phyloP scores from a whole-genome alignment of 2,888 invertebrate species.

The Troilus luridus region DNA sequence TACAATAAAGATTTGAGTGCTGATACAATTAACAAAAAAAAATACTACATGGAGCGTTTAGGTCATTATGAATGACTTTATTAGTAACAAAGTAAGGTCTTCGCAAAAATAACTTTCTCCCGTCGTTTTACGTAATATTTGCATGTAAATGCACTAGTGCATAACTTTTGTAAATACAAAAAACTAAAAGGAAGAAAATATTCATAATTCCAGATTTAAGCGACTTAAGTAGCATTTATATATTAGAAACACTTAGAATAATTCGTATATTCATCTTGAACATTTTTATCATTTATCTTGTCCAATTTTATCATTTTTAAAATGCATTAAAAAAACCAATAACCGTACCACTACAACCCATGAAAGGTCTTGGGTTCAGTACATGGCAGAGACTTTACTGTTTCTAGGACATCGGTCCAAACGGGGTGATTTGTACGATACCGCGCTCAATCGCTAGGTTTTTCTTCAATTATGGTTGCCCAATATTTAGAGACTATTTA shows the following conservation, averaged over 20 bases:
- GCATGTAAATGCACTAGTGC: slow-evolving; percentile 3
- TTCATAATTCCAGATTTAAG: neutral
- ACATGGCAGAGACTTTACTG: too few relatives aligned
- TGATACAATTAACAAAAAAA: neutral
- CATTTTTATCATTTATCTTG: neutral
- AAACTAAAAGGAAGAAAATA: neutral
- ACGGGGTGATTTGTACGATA: too few relatives aligned
- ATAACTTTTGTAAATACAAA: neutral
- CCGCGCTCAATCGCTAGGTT: too few relatives aligned
- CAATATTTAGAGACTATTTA: too few relatives aligned
- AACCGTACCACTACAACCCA: too few relatives aligned
- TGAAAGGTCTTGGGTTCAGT: too few relatives aligned
- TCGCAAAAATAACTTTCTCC: slow-evolving; percentile 2
- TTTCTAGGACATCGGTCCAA: too few relatives aligned
- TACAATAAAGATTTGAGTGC: neutral
- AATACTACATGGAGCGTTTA: too few relatives aligned
- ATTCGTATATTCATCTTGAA: neutral
- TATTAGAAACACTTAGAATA: neutral
- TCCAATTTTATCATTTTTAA: too few relatives aligned
- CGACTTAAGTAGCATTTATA: neutral
- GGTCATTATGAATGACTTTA: too few relatives aligned
- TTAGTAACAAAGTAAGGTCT: neutral
- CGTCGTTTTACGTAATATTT: neutral
- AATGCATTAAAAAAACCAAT: too few relatives aligned
- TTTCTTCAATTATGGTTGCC: too few relatives aligned